Percentiles rank a stretch among this genome's conserved stretches.
Evolutionary conservation across 2,113 vertebrate species (phyloP).

Genomic region (Lagopus muta): DNA sequence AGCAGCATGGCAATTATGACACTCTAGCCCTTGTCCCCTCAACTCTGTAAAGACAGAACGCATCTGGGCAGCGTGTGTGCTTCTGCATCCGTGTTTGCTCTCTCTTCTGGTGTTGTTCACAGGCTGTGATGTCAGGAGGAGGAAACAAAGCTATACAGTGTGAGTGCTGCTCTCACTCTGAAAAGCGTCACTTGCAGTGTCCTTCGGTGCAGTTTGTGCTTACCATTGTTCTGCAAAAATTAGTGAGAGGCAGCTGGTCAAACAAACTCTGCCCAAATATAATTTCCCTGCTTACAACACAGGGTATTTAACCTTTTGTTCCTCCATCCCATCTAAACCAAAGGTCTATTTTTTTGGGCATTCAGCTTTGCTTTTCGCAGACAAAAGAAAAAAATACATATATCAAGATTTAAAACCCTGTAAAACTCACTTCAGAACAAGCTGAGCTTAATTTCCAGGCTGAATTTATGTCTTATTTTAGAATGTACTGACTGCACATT

Average conservation of each 20-base stretch:
- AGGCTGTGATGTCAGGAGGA: background rate
- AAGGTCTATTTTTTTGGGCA: background rate
- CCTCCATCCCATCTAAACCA: background rate
- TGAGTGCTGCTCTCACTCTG: background rate
- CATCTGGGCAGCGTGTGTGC: background rate
- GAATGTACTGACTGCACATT: background rate
- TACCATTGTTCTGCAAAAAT: conserved; percentile 30
- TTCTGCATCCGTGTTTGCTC: background rate
- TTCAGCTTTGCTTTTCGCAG: background rate
- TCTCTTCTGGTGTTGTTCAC: background rate
- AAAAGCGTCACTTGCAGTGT: conserved; percentile 6
- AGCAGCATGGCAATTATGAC: background rate
- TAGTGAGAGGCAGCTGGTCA: conserved; percentile 1
- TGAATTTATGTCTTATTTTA: background rate
- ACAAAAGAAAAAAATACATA: background rate
- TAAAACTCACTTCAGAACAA: conserved; percentile 37
- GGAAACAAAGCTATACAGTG: background rate
- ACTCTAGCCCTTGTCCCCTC: rapidly evolving
- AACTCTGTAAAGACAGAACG: background rate
- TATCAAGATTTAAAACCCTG: background rate
- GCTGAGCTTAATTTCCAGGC: background rate
- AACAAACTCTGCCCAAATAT: background rate
- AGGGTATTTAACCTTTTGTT: background rate
- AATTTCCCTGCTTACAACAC: background rate
- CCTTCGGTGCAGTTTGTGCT: background rate